These are phyloP conservation scores for Bombus difficillimus DNA, from an alignment of 1,140 invertebrate genomes.

Conservation along the genomic window DNA sequence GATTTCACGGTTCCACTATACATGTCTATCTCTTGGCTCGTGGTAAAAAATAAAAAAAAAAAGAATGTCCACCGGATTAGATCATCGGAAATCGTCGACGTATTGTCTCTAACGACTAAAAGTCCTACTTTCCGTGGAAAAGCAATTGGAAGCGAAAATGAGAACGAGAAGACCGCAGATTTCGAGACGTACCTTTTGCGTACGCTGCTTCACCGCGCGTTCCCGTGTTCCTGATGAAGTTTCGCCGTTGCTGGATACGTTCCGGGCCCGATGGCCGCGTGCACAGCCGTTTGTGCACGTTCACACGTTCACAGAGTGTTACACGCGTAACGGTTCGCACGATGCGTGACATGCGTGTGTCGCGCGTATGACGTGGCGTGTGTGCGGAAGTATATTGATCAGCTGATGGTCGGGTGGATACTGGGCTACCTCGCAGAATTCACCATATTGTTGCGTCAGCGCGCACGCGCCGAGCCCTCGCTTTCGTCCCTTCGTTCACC, in stretches of 20 bases:
- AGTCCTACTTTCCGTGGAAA: too few species aligned
- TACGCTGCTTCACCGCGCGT: slow-evolving; percentile 14
- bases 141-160: background rate
- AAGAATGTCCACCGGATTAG: too few species aligned
- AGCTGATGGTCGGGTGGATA: slow-evolving; percentile 81
- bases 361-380: slow-evolving; percentile 68
- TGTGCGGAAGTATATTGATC: slow-evolving; percentile 77
- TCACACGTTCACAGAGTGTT: slow-evolving; percentile 37
- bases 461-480: slow-evolving; percentile 74
- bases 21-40: background rate
- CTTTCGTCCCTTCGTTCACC: slow-evolving; percentile 34
- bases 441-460: slow-evolving; percentile 73
- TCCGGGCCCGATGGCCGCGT: background rate
- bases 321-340: slow-evolving; percentile 61
- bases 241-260: background rate
- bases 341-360: slow-evolving; percentile 71
- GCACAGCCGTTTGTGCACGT: slow-evolving; percentile 15
- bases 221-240: background rate
- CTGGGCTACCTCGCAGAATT: slow-evolving; percentile 77
- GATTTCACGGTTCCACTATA: background rate
- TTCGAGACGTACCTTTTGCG: slow-evolving; percentile 23
- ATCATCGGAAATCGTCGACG: too few species aligned
- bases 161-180: background rate
- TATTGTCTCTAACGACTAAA: too few species aligned
- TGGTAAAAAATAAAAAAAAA: background rate